Evolutionary conservation across 2,888 invertebrate species (phyloP).

Genomic region (Rhyacophila evoluta): DNA sequence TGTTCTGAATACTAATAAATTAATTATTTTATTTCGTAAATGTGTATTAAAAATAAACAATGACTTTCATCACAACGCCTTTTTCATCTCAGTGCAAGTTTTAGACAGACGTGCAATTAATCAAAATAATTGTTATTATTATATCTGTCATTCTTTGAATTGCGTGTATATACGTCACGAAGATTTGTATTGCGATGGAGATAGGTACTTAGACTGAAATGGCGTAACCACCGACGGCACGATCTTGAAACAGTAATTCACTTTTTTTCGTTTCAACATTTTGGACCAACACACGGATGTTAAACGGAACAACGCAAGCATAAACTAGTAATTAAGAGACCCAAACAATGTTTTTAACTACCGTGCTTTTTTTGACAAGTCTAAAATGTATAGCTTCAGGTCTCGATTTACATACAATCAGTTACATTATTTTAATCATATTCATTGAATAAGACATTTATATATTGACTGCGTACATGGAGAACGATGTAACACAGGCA

Average conservation of each 20-base stretch:
- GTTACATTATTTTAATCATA: too few relatives aligned
- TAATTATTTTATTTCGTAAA: too few relatives aligned
- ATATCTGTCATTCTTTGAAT: background rate
- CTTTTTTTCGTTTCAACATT: background rate
- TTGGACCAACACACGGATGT: background rate
- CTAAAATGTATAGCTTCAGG: too few relatives aligned
- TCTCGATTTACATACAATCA: too few relatives aligned
- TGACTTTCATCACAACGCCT: background rate
- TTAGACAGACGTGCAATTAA: background rate
- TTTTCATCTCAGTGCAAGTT: too few relatives aligned
- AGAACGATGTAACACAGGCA: too few relatives aligned
- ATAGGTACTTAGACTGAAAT: background rate
- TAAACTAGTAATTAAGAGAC: background rate
- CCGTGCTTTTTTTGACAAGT: too few relatives aligned
- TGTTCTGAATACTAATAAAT: too few relatives aligned
- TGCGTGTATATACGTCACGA: constrained; percentile 5
- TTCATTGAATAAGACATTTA: too few relatives aligned
- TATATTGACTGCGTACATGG: too few relatives aligned
- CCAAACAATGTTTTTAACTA: too few relatives aligned
- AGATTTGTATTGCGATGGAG: background rate
- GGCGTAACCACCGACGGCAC: background rate
- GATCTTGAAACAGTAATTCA: background rate
- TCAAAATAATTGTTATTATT: background rate
- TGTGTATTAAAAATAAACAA: background rate
- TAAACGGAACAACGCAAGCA: background rate